These are phyloP conservation scores for Tenodera sinensis DNA, from an alignment of 2,888 invertebrate genomes.

Conservation along the genomic window DNA sequence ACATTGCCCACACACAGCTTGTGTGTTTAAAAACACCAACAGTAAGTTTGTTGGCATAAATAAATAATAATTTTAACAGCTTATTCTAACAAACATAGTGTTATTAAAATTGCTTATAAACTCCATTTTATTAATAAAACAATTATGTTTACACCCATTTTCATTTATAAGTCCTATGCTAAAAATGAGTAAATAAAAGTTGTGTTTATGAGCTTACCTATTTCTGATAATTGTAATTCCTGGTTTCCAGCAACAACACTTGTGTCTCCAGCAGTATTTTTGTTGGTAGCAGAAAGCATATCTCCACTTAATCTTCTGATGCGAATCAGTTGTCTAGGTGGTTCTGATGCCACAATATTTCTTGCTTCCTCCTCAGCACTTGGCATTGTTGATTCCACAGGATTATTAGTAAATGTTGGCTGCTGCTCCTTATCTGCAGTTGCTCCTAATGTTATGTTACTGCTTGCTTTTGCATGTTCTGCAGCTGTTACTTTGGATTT, in stretches of 20 bases:
- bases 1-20: no score
- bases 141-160: no score
- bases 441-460: neutral
- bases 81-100: no score
- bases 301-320: slow-evolving; percentile 49
- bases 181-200: neutral
- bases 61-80: no score
- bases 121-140: no score
- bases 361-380: neutral
- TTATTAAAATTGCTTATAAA: no score
- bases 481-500: neutral
- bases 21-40: no score
- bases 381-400: neutral
- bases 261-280: neutral
- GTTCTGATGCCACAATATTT: neutral
- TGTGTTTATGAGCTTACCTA: neutral
- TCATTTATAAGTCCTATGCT: no score
- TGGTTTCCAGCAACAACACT: neutral
- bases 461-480: neutral
- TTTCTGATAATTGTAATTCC: neutral
- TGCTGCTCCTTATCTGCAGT: neutral
- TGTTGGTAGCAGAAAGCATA: slow-evolving; percentile 40
- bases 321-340: slow-evolving; percentile 33
- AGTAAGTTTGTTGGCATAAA: no score
- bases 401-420: neutral